Evolutionary conservation across 2,113 vertebrate species (phyloP).

Genomic region (Aspidoscelis tigris): DNA sequence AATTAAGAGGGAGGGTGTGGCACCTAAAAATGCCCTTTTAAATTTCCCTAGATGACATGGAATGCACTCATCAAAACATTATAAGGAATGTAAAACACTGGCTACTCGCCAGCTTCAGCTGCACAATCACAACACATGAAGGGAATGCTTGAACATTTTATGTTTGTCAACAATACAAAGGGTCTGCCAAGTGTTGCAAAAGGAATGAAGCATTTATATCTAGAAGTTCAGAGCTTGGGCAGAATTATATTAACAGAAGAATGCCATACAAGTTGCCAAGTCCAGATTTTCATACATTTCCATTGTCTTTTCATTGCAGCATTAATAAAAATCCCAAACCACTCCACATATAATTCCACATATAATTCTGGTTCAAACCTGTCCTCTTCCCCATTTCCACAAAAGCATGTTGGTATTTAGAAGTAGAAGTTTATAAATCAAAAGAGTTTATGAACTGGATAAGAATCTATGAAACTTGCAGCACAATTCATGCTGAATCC

Average conservation of each 20-base stretch:
- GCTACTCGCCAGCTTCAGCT: slow-evolving; percentile 4
- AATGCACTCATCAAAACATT: slow-evolving; percentile 14
- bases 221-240: background rate
- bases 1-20: background rate
- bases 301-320: slow-evolving; percentile 16
- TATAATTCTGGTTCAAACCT: background rate
- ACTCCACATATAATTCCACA: no score
- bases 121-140: slow-evolving; percentile 3
- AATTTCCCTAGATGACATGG: slow-evolving; percentile 25
- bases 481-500: slow-evolving; percentile 22
- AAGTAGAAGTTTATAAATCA: background rate
- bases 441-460: slow-evolving; percentile 19
- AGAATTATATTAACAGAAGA: slow-evolving; percentile 15
- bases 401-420: slow-evolving; percentile 18
- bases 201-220: background rate
- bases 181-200: background rate
- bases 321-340: background rate
- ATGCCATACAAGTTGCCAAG: background rate
- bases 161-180: slow-evolving; percentile 26
- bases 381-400: slow-evolving; percentile 19
- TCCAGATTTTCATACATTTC: background rate
- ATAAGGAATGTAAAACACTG: background rate
- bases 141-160: background rate
- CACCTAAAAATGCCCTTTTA: background rate
- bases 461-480: background rate